Evolutionary conservation across 2,113 vertebrate species (phyloP), one percentile per base, ranked within the genome.

Genomic region (Pituophis catenifer): DNA sequence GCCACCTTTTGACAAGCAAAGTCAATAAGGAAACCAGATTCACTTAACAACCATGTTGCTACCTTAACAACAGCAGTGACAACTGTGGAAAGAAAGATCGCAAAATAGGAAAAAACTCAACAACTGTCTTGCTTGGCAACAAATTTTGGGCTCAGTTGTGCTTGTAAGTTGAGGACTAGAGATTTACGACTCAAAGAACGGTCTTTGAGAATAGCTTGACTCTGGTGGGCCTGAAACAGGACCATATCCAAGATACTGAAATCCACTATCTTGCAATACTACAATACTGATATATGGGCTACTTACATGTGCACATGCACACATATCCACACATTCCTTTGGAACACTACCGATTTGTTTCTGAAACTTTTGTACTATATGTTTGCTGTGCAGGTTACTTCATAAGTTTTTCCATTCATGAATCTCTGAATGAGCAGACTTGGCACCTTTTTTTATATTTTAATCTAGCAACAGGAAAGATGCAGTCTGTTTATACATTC

Each of bases 381-480:
- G 33, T 33, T 81, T 92, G 1, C 52, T 94, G 91, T 53, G 19
- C 93, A 59, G 0, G 0, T 24, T 0, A 0, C 57, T 90, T 93
- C 93, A 62, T 95, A 94, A 88, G 94, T 93, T 94, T 92, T 12
- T 0, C 26, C 23, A 0, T 94, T 44, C 33, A 95, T 94, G 93
- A 96, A 96, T 96, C 96, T 97, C 95, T 93, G 95, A 95, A 95
- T 94, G 91, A 96, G 97, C 96, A 97, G 95, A 97, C 97, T 98
- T 97, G 97, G 97, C 96, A 29, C 92, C 96, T 96, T 96, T 97
- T 88, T 59, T 94, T 96, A 97, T 97, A 97, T 97, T 96, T 97
- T 96, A 97, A 95, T 96, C 97, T 97, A 97, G 97, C 97, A 97
- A 94, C 19, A 4, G 97, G 98, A 97, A 97, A 97, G 96, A 97